Conservation (phyloP, 2,888 invertebrate species). For the Chrysopilus asiliformis region DNA sequence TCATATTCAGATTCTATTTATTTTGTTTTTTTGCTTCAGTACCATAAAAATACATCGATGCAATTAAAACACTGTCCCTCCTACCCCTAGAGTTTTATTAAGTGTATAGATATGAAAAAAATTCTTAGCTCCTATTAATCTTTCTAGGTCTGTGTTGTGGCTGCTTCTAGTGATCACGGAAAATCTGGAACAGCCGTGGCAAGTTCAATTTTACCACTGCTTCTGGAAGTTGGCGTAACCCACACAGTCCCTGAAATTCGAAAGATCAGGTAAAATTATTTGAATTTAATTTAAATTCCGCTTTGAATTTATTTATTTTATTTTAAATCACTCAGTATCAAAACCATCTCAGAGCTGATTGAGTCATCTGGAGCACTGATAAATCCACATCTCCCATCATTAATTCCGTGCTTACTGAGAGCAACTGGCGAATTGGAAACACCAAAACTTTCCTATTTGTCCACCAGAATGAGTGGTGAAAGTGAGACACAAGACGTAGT, state of each 20-base stretch:
- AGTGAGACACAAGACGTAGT: conserved; percentile 59
- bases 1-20: too few species aligned
- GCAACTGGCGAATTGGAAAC: conserved; percentile 81
- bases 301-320: background rate
- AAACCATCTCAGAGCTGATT: conserved; percentile 75
- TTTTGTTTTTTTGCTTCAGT: too few species aligned
- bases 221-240: conserved; percentile 67
- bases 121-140: too few species aligned
- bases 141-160: conserved; percentile 59
- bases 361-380: conserved; percentile 64
- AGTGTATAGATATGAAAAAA: too few species aligned
- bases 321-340: conserved; percentile 42
- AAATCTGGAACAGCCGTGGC: conserved; percentile 60
- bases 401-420: conserved; percentile 73
- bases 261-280: conserved; percentile 46
- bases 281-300: background rate
- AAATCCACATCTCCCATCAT: conserved; percentile 63
- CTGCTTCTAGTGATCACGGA: conserved; percentile 52
- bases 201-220: conserved; percentile 61
- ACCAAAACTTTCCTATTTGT: conserved; percentile 62
- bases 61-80: too few species aligned
- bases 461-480: conserved; percentile 55
- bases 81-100: too few species aligned
- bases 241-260: conserved; percentile 68
- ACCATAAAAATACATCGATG: too few species aligned